A percentile compares a stretch with the other conserved stretches of the same genome.
phyloP scores from a whole-genome alignment of 2,888 invertebrate genomes.

The Leptopilina syphax region DNA sequence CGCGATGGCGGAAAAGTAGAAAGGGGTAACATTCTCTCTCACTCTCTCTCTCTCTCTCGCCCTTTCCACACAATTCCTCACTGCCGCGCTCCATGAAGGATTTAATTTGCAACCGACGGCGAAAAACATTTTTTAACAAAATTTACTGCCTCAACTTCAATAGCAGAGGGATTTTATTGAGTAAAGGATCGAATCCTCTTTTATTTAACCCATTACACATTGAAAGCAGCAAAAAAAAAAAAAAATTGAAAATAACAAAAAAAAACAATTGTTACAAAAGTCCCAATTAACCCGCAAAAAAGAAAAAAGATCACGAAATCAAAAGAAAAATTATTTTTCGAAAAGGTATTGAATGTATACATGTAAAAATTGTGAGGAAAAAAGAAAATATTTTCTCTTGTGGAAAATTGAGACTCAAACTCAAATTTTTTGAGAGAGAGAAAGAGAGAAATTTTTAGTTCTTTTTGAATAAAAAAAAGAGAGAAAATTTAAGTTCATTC shows the following conservation, averaged over 20 bases:
- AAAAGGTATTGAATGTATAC: too few species aligned
- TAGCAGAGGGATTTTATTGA: conserved; percentile 20
- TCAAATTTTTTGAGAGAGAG: too few species aligned
- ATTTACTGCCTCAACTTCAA: conserved; percentile 67
- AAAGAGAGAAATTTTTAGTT: too few species aligned
- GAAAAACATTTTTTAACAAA: conserved; percentile 75
- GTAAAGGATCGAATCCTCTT: conserved; percentile 22
- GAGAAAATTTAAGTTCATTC: too few species aligned
- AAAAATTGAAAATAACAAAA: neutral
- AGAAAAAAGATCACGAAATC: neutral
- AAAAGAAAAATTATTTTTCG: neutral
- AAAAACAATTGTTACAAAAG: neutral
- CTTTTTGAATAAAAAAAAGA: too few species aligned
- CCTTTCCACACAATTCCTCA: conserved; percentile 30
- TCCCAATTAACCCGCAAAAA: neutral
- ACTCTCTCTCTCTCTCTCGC: too few species aligned
- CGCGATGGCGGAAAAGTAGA: conserved; percentile 59
- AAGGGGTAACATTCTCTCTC: conserved; percentile 20
- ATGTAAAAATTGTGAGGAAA: too few species aligned
- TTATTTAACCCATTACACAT: conserved; percentile 11
- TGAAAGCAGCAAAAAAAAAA: conserved; percentile 11
- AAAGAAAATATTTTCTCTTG: too few species aligned
- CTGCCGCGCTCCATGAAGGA: conserved; percentile 58
- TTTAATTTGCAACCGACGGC: conserved; percentile 74
- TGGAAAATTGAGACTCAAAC: neutral